Percentiles rank a stretch among this genome's conserved stretches.
Evolutionary conservation across 2,113 vertebrate species (phyloP).

Genomic region (Hylia prasina): DNA sequence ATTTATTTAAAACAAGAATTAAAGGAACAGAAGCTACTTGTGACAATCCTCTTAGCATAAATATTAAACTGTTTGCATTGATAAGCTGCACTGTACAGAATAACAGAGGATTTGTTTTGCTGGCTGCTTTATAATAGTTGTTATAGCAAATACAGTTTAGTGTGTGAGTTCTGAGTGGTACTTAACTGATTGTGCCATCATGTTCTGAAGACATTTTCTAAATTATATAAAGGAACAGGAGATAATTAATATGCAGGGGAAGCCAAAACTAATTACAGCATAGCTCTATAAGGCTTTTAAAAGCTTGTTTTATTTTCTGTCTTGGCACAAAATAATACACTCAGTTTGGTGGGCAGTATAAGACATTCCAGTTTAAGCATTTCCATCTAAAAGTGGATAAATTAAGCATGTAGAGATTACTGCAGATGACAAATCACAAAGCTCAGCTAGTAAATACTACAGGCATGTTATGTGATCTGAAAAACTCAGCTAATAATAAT

Average conservation of each 20-base stretch:
- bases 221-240: slow-evolving; percentile 54
- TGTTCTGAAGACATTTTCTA: slow-evolving; percentile 40
- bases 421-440: slow-evolving; percentile 62
- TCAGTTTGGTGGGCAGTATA: slow-evolving; percentile 27
- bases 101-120: slow-evolving; percentile 55
- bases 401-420: slow-evolving; percentile 56
- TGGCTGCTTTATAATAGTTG: slow-evolving; percentile 47
- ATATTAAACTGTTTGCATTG: slow-evolving; percentile 81
- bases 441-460: slow-evolving; percentile 21
- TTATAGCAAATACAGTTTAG: slow-evolving; percentile 20
- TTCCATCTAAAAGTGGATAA: slow-evolving; percentile 47
- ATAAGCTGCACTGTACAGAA: slow-evolving; percentile 62
- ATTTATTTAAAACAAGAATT: slow-evolving; percentile 99
- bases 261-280: slow-evolving; percentile 64
- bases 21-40: slow-evolving; percentile 91
- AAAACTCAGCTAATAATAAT: slow-evolving; percentile 25
- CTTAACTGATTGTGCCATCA: slow-evolving; percentile 41
- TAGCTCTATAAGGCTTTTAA: slow-evolving; percentile 47
- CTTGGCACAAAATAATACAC: slow-evolving; percentile 31
- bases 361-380: slow-evolving; percentile 51
- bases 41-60: slow-evolving; percentile 87
- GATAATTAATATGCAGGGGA: slow-evolving; percentile 66
- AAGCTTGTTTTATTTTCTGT: slow-evolving; percentile 54
- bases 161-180: slow-evolving; percentile 22
- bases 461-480: slow-evolving; percentile 10